phyloP scores from a whole-genome alignment of 1,140 invertebrate species.

The Lamellibrachia luymesi region DNA sequence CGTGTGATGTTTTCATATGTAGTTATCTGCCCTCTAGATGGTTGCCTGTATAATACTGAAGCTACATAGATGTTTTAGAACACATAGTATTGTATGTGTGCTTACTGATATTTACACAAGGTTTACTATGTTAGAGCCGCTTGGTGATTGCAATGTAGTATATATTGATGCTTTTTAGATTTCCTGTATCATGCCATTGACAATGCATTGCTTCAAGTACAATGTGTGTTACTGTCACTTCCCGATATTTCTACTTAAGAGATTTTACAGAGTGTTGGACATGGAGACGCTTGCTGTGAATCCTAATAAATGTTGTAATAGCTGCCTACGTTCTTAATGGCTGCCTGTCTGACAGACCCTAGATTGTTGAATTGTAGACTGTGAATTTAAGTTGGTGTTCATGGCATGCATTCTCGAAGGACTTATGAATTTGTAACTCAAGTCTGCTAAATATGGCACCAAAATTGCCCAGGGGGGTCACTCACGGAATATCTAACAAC shows the following conservation, averaged over 20 bases:
- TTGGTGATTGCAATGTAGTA: neutral
- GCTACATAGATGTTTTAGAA: neutral
- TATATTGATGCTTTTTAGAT: neutral
- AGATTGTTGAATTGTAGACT: neutral
- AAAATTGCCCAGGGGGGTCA: no score
- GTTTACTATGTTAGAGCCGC: neutral
- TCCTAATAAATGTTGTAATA: constrained; percentile 1
- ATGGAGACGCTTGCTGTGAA: neutral
- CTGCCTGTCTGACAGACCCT: neutral
- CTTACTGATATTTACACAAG: neutral
- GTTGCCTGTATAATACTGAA: neutral
- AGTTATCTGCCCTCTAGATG: neutral
- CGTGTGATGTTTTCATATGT: neutral
- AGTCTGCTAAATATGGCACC: no score
- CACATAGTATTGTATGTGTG: neutral
- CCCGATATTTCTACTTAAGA: neutral
- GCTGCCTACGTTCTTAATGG: neutral
- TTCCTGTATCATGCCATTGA: neutral
- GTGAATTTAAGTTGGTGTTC: neutral
- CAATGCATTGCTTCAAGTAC: neutral
- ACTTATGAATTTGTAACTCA: no score
- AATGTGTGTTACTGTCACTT: neutral
- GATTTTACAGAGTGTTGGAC: neutral
- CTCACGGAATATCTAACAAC: no score
- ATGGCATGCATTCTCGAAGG: no score